Percentiles rank a stretch among this genome's conserved stretches.
Conservation (phyloP, 2,113 vertebrate genomes). For the Phodopus roborovskii region DNA sequence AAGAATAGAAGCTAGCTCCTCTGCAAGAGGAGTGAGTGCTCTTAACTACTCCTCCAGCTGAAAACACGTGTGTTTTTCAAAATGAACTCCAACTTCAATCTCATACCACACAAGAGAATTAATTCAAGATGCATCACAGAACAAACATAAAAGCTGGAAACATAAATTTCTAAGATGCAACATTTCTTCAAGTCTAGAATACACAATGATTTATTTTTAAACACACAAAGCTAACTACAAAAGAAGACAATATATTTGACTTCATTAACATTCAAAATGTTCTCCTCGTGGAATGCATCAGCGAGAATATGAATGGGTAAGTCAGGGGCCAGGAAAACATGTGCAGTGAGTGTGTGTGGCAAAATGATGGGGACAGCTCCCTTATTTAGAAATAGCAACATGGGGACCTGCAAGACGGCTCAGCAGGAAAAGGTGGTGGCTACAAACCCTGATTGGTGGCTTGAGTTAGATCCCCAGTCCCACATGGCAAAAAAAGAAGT, state of each 20-base stretch:
- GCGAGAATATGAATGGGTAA: not conserved
- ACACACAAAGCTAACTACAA: conserved; percentile 4
- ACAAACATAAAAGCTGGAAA: not conserved
- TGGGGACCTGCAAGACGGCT: not conserved
- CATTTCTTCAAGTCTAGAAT: not conserved
- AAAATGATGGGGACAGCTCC: not conserved
- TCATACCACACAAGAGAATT: not conserved
- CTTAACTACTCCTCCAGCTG: not conserved
- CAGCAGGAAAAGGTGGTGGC: not conserved
- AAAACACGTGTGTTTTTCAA: not conserved
- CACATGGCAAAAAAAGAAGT: no score
- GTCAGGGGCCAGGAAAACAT: not conserved
- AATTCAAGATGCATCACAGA: not conserved
- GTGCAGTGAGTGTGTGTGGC: not conserved
- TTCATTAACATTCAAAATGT: conserved; percentile 15
- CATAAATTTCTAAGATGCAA: not conserved
- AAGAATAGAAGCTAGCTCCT: not conserved
- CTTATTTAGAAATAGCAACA: not conserved
- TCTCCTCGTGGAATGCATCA: not conserved
- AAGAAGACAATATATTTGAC: not conserved
- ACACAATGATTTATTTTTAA: conserved; percentile 7
- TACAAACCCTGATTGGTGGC: no score
- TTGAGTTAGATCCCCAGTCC: not conserved
- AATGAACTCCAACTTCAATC: not conserved
- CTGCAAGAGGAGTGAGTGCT: not conserved